Base-by-base conservation (phyloP, 2,888 invertebrate genomes). In the Callyntrura guangdongensis region DNA sequence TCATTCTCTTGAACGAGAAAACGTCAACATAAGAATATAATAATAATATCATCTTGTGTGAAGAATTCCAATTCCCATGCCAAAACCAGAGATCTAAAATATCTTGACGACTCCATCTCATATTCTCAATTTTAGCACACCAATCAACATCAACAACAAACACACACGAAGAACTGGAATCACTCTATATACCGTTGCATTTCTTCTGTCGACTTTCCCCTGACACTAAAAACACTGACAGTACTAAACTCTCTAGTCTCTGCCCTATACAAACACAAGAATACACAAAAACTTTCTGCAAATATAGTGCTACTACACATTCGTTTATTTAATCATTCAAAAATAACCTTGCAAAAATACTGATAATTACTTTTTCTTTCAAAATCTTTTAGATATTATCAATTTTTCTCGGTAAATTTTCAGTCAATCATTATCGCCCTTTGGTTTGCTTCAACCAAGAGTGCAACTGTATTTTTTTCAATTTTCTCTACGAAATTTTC, bases 21-120 rank as follows among this genome's bases (percentile, higher is more conserved):
- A 27, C 79, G 79, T 79, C 79, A 53, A 27, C 74, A 53, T 77
- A 82, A 82, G 69, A 82, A 20, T 72, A 36, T 27, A 69, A 27
- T 69, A 27, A 27, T 47, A 82, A 82, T 69, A 82, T 36, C 82
- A 67, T 82, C 53, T 56, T 79, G 79, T 59, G 17, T 59, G 27
- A 79, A 59, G 49, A 69, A 82, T 85, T 85, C 69, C 85, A 69
- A 90, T 85, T 90, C 89, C 67, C 64, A 49, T 90, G 89, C 89
- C 89, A 90, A 22, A 67, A 64, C 22, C 89, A 90, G 79, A 74
- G 17, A 56, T 79, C 27, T 36, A 56, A 14, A 53, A 77, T 12
- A 27, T 36, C 27, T 27, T 79, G 25, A 36, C 6, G 36, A 36
- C 56, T 27, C 79, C 49, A 77, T 45, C n/a, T n/a, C 36, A 49